Base-by-base conservation (phyloP, 2,113 vertebrate genomes). In the Brachypteracias leptosomus region DNA sequence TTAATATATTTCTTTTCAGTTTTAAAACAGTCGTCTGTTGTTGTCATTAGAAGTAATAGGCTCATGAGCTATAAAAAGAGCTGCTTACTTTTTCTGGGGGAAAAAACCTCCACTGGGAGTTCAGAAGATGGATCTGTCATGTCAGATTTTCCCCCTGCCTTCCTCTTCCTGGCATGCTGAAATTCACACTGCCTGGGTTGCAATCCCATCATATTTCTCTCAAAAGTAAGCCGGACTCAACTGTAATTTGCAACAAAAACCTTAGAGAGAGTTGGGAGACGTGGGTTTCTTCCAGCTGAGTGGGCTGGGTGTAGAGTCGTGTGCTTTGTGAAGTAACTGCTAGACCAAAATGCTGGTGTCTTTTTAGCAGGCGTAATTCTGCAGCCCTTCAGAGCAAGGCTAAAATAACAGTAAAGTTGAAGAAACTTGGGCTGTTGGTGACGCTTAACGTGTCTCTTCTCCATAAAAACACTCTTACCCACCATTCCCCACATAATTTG, bases 21-120 rank as follows among this genome's bases (percentile, higher is more conserved):
- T 95, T 90, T 77, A 36, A 94, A 89, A 81, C 52, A 58, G 52
- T 81, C 59, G 24, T 95, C 86, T 92, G 28, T 73, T 93, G 94
- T 87, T 92, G 86, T 72, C 80, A 72, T 68, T 82, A 36, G 19
- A 90, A 91, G 52, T 63, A 95, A 85, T 75, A 57, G 44, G 68
- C 86, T 94, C 84, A 18, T 2, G 47, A 91, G 84, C 57, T 78
- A 65, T 40, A 85, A 95, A 90, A 95, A 78, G 89, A 87, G 26
- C 36, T 86, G 54, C 51, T 63, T 77, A 28, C 29, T 87, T 89
- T 81, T 93, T 81, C 65, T 67, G 51, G 52, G 47, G 33, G 13
- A 47, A 57, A 36, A 67, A 74, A 14, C 13, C 24, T 84, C 61
- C 38, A 5, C 35, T 61, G 91, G 89, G 93, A 82, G 44, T 85